Base-by-base conservation (phyloP, 2,797 vertebrate genomes). In the Cryptoprocta ferox region DNA sequence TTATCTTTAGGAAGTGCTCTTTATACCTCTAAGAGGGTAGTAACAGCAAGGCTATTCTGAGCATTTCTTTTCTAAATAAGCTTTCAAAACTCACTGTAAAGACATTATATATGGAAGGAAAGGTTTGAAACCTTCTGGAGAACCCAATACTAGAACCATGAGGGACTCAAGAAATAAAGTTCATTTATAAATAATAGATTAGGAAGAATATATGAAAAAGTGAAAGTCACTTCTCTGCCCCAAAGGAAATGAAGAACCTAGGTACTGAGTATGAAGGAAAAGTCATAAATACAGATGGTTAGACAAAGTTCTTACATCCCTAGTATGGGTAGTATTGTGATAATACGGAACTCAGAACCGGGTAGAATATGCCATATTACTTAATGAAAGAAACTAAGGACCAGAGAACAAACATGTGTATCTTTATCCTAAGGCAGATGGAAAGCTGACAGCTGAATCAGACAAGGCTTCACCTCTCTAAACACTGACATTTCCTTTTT, bases 111-210 rank as follows among this genome's bases (percentile, higher is more conserved):
- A 59, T 42, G 48, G 39, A 48, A 94, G 18, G 37, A 37, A 88
- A 68, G 59, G 24, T 48, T 95, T 83, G 4, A 56, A 83, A 82
- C 0, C 73, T 81, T 75, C 81, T 32, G 53, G 71, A 95, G 53
- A 84, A 73, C 37, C n/a, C 80, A 96, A 88, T 93, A 85, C 26
- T 87, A 91, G 81, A 79, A 81, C 76, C 66, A 88, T 24, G 61
- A 80, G 35, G 32, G 50, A 82, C 32, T 61, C 70, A 61, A 89
- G 66, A 96, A 96, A 95, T 92, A 94, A 93, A 96, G 92, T 93
- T 96, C 66, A 82, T 16, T 73, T 84, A 68, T 96, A 94, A 94
- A 95, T 93, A 97, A 95, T 42, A 93, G 59, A 97, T 91, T 91
- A 91, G 66, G 19, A 88, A 91, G 80, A 81, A 71, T 71, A 18